Percentiles rank a stretch among this genome's conserved stretches.
Conservation (phyloP, 53 echinoderm and acorn worm genomes). For the Luidia sarsii region DNA sequence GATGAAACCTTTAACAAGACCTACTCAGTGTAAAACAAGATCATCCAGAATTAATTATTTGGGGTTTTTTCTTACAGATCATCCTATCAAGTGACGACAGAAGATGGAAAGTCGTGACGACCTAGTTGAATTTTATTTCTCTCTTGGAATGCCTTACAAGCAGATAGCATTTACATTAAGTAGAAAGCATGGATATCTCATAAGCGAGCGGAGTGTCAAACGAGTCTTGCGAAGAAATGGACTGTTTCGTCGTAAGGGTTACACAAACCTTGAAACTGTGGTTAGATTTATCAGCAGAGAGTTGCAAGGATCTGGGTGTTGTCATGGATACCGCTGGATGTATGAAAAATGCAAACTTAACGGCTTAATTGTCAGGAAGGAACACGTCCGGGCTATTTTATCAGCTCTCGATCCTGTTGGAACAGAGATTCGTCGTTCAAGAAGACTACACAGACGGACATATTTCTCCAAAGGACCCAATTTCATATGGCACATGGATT, state of each 20-base stretch:
- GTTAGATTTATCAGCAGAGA: conserved; percentile 39
- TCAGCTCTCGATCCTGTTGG: conserved; percentile 47
- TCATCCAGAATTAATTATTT: too few species aligned
- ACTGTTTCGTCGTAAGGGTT: conserved; percentile 31
- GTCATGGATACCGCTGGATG: conserved; percentile 77
- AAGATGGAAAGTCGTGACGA: too few species aligned
- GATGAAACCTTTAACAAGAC: too few species aligned
- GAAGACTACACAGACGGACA: conserved; percentile 50
- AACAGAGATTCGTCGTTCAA: conserved; percentile 15
- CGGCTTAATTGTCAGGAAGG: conserved; percentile 33
- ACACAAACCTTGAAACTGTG: conserved; percentile 24
- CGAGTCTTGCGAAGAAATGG: conserved; percentile 20
- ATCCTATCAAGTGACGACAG: too few species aligned
- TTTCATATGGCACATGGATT: conserved; percentile 54
- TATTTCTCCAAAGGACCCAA: conserved; percentile 58
- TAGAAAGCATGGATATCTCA: neutral
- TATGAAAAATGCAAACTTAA: conserved; percentile 45
- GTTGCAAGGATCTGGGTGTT: conserved; percentile 35
- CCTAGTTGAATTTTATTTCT: too few species aligned
- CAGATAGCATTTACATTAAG: too few species aligned
- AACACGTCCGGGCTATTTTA: conserved; percentile 43
- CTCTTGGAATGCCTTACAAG: too few species aligned
- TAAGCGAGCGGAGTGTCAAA: conserved; percentile 40
- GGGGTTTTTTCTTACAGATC: too few species aligned
- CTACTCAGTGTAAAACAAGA: too few species aligned